Conservation (phyloP, 2,113 vertebrate genomes). For the Sinocyclocheilus anshuiensis region DNA sequence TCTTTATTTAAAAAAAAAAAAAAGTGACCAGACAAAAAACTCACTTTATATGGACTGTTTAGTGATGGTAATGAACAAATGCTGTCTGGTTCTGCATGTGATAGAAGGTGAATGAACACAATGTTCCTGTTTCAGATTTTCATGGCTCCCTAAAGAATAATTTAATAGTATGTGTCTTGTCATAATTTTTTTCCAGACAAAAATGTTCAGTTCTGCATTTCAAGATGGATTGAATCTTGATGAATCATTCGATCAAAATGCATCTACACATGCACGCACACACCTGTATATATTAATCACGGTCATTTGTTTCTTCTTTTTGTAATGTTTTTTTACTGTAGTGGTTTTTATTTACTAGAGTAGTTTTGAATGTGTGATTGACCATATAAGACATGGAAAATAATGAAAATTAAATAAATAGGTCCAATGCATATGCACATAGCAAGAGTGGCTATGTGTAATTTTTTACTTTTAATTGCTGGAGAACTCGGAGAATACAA, state of each 20-base stretch:
- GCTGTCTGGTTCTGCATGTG: not conserved
- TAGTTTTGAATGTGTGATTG: not conserved
- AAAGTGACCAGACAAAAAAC: not conserved
- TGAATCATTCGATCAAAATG: not conserved
- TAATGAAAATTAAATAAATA: not conserved
- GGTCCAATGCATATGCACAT: not conserved
- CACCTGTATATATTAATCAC: not conserved
- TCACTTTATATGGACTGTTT: not conserved
- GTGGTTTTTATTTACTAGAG: not conserved
- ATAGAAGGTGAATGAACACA: not conserved
- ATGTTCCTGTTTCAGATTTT: not conserved
- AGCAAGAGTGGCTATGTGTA: not conserved
- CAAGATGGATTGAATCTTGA: not conserved
- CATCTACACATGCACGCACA: not conserved
- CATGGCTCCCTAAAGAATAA: not conserved
- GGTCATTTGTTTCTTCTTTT: not conserved
- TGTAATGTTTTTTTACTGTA: not conserved
- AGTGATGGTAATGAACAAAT: not conserved
- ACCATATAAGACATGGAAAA: not conserved
- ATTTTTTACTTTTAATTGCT: not conserved
- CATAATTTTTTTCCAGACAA: not conserved
- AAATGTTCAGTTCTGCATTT: not conserved
- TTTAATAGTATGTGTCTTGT: not conserved
- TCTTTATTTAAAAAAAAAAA: not conserved
- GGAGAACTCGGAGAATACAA: slow-evolving; percentile 11